A percentile compares a stretch with the other conserved stretches of the same genome.
These are phyloP conservation scores for Sebastes iracundus DNA, from an alignment of 2,797 vertebrate species.

Conservation along the genomic window DNA sequence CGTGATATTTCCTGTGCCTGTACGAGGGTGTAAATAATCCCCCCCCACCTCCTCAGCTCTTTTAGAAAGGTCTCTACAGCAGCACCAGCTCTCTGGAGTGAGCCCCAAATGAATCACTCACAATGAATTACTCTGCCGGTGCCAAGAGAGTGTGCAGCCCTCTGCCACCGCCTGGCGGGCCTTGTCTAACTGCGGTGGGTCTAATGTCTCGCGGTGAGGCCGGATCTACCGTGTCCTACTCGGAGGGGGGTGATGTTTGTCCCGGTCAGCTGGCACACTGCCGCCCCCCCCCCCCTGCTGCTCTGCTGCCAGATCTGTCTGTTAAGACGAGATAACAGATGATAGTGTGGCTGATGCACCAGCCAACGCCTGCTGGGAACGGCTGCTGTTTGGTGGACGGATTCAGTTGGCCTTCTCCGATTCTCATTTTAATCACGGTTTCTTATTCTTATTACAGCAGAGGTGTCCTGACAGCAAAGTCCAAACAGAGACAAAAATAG, in stretches of 20 bases:
- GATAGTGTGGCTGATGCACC: slow-evolving; percentile 32
- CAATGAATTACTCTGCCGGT: slow-evolving; percentile 51
- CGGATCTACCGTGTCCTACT: slow-evolving; percentile 41
- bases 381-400: slow-evolving; percentile 27
- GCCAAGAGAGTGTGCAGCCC: slow-evolving; percentile 18
- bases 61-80: slow-evolving; percentile 46
- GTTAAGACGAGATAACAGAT: slow-evolving; percentile 58
- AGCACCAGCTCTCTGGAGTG: slow-evolving; percentile 22
- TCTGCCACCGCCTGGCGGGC: slow-evolving; percentile 6
- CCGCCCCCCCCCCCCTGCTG: background rate
- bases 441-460: background rate
- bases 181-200: slow-evolving; percentile 35
- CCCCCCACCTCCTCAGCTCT: slow-evolving; percentile 2
- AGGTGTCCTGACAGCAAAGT: background rate
- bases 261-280: slow-evolving; percentile 29
- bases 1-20: slow-evolving; percentile 8
- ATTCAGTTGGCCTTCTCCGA: background rate
- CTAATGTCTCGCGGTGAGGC: slow-evolving; percentile 25
- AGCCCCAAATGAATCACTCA: slow-evolving; percentile 60
- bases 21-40: slow-evolving; percentile 23
- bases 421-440: background rate
- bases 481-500: background rate
- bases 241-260: slow-evolving; percentile 44
- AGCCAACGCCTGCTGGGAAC: slow-evolving; percentile 38
- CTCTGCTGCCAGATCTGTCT: slow-evolving; percentile 49